Evolutionary conservation across 2,797 vertebrate genomes (phyloP).

Genomic region (Triplophysa yarkandensis): DNA sequence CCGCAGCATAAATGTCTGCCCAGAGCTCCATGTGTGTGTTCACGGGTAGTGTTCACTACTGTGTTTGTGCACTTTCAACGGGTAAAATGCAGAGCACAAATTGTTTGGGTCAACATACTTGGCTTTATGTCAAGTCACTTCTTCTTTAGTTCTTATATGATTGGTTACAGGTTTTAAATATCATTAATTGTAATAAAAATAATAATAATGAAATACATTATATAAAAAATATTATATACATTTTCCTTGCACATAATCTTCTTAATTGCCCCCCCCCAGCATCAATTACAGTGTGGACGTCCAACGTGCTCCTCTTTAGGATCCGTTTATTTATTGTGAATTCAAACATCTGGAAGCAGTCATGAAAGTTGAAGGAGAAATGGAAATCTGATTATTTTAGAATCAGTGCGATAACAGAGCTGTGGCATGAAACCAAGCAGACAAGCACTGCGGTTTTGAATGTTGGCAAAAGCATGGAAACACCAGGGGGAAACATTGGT

Average conservation of each 20-base stretch:
- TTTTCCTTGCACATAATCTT: background rate
- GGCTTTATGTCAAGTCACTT: no score
- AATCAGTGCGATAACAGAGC: constrained; percentile 71
- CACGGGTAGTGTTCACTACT: no score
- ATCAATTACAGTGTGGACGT: constrained; percentile 1
- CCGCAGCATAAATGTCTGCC: no score
- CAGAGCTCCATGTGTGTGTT: no score
- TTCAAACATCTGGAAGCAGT: constrained; percentile 72
- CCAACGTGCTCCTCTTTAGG: constrained; percentile 16
- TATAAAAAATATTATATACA: no score
- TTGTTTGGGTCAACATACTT: no score
- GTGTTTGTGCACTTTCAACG: no score
- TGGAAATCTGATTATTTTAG: constrained; percentile 73
- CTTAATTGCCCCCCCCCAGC: background rate
- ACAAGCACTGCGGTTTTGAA: constrained; percentile 60
- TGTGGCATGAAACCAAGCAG: constrained; percentile 65
- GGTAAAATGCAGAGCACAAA: no score
- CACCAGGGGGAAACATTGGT: constrained; percentile 38
- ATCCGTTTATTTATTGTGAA: constrained; percentile 63
- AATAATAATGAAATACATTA: no score
- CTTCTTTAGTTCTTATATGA: no score
- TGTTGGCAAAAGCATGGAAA: constrained; percentile 58
- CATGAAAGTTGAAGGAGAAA: constrained; percentile 64
- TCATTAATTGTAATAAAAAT: no score
- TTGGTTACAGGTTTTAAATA: no score